Base-by-base conservation (phyloP, 2,888 invertebrate species). In the Noctua janthe region DNA sequence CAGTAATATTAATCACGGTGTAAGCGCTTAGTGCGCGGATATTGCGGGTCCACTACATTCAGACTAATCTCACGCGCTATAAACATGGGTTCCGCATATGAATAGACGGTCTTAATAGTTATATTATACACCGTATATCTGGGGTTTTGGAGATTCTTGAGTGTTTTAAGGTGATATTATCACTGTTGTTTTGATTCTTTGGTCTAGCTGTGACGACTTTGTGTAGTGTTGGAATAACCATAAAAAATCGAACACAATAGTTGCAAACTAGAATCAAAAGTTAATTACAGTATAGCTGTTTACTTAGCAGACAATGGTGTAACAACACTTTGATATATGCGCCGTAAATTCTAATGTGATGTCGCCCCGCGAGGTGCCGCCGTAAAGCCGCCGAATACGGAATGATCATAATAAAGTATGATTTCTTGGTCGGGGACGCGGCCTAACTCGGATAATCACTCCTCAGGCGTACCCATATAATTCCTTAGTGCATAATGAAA, bases 401-500 rank as follows among this genome's bases (percentile, higher is more conserved):
- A 94, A 95, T 94, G 94, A 95, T 95, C 95, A 96, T 96, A 96
- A 96, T 96, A 96, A 97, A 97, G 95, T 96, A 96, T 96, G 96
- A 96, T 96, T 97, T 96, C 96, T 97, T 96, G 94, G 96, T 94
- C 94, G 94, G 96, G 96, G 96, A 95, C 95, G 94, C 94, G 92
- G 94, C 94, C 94, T 94, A 94, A 94, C 96, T 94, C 94, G 94
- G 94, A 96, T 96, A 96, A 97, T 97, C 96, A 96, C 96, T 97
- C 97, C 97, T 97, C 94, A 94, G 97, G 96, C 96, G 96, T 96
- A 95, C 96, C 96, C 96, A 95, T 96, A 95, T 96, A 97, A 97
- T 96, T 97, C 97, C 97, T 97, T 96, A 96, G 97, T 97, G 97
- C 97, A 97, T 97, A 97, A 97, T 97, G 96, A 97, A 97, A 97